Conservation (phyloP, 2,888 invertebrate genomes). For the Leptarthrus brevirostris region DNA sequence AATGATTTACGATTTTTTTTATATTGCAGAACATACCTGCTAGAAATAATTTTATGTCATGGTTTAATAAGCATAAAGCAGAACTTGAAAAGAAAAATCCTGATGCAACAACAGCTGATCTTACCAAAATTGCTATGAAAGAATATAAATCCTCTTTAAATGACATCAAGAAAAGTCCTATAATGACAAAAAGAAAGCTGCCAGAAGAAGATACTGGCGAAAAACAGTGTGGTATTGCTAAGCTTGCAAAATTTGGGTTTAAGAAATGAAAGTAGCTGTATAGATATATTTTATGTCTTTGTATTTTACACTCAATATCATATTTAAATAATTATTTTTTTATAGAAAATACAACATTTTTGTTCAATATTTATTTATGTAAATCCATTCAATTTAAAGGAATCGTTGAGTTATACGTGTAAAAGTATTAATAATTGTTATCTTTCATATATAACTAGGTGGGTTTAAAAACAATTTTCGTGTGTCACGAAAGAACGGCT, state of each 20-base stretch:
- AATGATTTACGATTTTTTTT: too few relatives aligned
- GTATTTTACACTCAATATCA: too few relatives aligned
- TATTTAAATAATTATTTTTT: too few relatives aligned
- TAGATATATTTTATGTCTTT: too few relatives aligned
- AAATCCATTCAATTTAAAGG: too few relatives aligned
- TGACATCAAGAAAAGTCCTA: conserved; percentile 59
- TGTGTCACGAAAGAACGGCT: too few relatives aligned
- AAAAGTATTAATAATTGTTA: too few relatives aligned
- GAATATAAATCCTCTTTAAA: conserved; percentile 60
- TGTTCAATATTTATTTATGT: too few relatives aligned
- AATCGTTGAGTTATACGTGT: too few relatives aligned
- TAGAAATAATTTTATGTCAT: conserved; percentile 69
- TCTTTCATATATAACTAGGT: too few relatives aligned
- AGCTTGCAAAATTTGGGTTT: conserved; percentile 67
- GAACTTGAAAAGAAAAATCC: conserved; percentile 71
- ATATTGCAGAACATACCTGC: conserved; percentile 60
- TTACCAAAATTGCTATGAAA: conserved; percentile 70
- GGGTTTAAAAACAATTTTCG: too few relatives aligned
- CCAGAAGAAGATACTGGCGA: conserved; percentile 58
- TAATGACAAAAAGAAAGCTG: conserved; percentile 67
- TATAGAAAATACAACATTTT: too few relatives aligned
- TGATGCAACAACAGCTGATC: conserved; percentile 69
- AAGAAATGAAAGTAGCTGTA: conserved; percentile 51
- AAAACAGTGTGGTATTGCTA: conserved; percentile 57
- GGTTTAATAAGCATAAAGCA: conserved; percentile 72